Conservation (phyloP, 1,140 invertebrate species). For the Pseudomyrmex gracilis region DNA sequence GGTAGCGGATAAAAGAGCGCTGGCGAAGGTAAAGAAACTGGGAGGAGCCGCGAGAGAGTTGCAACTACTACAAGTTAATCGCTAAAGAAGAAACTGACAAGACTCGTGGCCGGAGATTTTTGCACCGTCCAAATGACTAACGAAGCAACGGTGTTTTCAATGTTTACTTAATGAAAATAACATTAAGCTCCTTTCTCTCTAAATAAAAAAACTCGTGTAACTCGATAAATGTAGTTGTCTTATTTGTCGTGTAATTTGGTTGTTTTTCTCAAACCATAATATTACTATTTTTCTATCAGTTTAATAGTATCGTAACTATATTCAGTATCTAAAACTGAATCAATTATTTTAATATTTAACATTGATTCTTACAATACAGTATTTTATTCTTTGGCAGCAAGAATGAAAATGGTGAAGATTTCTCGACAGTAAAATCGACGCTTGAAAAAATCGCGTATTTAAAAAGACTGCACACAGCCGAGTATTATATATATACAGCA, state of each 20-base stretch:
- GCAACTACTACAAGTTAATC: conserved; percentile 58
- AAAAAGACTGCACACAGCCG: not conserved
- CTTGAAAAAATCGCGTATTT: not conserved
- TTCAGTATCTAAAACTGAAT: too few relatives aligned
- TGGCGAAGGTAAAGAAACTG: conserved; percentile 35
- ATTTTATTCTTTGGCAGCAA: too few relatives aligned
- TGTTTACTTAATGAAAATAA: conserved; percentile 48
- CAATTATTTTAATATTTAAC: too few relatives aligned
- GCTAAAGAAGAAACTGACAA: conserved; percentile 54
- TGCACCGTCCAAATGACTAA: conserved; percentile 46
- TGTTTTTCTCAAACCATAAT: not conserved
- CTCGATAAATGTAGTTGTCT: conserved; percentile 11
- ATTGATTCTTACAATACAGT: too few relatives aligned
- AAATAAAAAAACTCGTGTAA: conserved; percentile 19
- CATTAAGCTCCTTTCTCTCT: conserved; percentile 20
- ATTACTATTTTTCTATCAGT: too few relatives aligned
- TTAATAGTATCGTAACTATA: too few relatives aligned
- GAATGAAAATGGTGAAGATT: too few relatives aligned
- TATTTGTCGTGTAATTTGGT: not conserved
- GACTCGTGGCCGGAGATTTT: conserved; percentile 49
- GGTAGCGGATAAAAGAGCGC: conserved; percentile 51
- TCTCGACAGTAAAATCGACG: too few relatives aligned
- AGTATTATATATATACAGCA: not conserved
- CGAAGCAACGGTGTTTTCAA: conserved; percentile 34
- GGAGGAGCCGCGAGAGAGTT: conserved; percentile 19